A percentile compares a stretch with the other conserved stretches of the same genome.
phyloP scores from a whole-genome alignment of 2,888 invertebrate genomes.

The Gymnosoma rotundatum region DNA sequence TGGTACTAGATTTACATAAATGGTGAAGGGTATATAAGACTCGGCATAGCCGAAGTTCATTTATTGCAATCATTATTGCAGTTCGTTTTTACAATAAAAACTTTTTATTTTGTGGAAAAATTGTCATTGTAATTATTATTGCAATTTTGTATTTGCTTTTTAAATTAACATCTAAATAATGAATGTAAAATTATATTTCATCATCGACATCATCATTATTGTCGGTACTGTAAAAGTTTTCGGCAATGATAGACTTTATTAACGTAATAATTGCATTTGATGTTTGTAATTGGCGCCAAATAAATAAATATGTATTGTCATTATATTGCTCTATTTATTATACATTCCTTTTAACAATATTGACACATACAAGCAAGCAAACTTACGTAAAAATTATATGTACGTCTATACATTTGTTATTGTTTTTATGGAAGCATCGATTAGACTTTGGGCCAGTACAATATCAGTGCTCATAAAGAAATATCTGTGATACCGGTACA shows the following conservation, averaged over 20 bases:
- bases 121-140: background rate
- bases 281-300: conserved; percentile 40
- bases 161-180: background rate
- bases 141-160: conserved; percentile 36
- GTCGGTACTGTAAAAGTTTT: background rate
- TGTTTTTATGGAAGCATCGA: no score
- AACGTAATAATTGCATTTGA: background rate
- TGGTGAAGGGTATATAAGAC: no score
- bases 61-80: background rate
- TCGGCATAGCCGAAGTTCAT: no score
- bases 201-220: conserved; percentile 15
- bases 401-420: no score
- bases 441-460: no score
- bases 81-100: background rate
- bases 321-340: background rate
- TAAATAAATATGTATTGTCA: conserved; percentile 2
- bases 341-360: background rate
- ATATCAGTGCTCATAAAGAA: no score
- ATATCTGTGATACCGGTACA: no score
- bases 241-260: conserved; percentile 11
- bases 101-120: conserved; percentile 2
- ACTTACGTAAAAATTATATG: no score
- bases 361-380: no score
- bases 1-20: no score
- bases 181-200: conserved; percentile 22